A percentile compares a stretch with the other conserved stretches of the same genome.
Evolutionary conservation across 1,140 invertebrate genomes (phyloP).

Genomic region (Paralvinella palmiformis): DNA sequence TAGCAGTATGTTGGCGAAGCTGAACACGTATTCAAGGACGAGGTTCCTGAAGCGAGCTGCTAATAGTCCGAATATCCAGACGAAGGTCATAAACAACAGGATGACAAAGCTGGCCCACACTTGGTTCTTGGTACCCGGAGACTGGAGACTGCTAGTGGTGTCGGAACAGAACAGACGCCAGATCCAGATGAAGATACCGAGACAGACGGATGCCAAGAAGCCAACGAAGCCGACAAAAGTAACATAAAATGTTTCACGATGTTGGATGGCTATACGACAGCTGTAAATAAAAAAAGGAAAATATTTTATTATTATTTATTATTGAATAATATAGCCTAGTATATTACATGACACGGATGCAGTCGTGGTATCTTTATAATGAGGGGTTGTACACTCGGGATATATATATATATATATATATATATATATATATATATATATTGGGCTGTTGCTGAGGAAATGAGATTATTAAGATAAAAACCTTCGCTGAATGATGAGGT

Average conservation of each 20-base stretch:
- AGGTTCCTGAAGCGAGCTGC: constrained; percentile 51
- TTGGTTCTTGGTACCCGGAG: constrained; percentile 40
- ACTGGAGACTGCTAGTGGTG: constrained; percentile 19
- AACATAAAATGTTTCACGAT: constrained; percentile 46
- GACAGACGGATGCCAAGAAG: constrained; percentile 52
- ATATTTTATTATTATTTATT: constrained; percentile 6
- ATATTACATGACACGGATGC: not conserved
- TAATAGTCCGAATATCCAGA: constrained; percentile 55
- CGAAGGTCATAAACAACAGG: constrained; percentile 55
- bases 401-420: not conserved
- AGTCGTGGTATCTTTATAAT: no score
- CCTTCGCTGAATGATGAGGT: no score
- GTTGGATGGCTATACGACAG: constrained; percentile 46
- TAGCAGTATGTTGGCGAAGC: constrained; percentile 53
- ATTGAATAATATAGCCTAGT: not conserved
- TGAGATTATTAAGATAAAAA: no score
- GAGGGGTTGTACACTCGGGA: no score
- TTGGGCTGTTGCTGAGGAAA: not conserved
- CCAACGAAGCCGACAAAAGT: constrained; percentile 51
- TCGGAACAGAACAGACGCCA: constrained; percentile 49
- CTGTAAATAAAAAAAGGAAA: no score
- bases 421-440: not conserved
- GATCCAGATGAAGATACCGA: constrained; percentile 53
- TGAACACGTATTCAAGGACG: constrained; percentile 54
- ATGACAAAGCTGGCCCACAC: constrained; percentile 55